Base-by-base conservation (phyloP, 2,113 vertebrate species). In the Desmodus rotundus region DNA sequence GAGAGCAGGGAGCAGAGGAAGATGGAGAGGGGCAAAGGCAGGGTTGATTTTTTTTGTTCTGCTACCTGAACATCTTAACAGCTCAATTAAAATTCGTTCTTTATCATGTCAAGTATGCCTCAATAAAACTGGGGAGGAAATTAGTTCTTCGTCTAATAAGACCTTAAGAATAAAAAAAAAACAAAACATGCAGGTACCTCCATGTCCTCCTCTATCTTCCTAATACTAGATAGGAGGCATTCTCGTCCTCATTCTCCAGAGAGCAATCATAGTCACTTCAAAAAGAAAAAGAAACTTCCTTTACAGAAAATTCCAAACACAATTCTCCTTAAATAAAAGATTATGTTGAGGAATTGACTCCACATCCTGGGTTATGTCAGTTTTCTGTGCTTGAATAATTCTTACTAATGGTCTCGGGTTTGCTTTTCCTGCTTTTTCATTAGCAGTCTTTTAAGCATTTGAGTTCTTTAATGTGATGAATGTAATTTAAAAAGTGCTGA, bases 331-430 rank as follows among this genome's bases (percentile, higher is more conserved):
- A 43, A 43, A 36, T 82, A 61, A 77, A 74, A 78, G n/a, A 54
- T 56, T n/a, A 9, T 56, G 13, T 43, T 24, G 11, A 92, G 89
- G 36, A 76, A 52, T 73, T 89, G 74, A n/a, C 65, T 89, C 33
- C 24, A 31, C 20, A 47, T 61, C 77, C 84, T 81, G 43, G 26
- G 33, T 36, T 24, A 22, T 54, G 38, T 72, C 70, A 61, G 61
- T 89, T 90, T 93, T 81, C 80, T 90, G 67, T 80, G 20, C 43
- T 92, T 89, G 43, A 95, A 56, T 70, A 93, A 52, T 70, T 96
- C 91, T 88, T 74, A 63, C 20, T 78, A 9, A 43, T 54, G 33
- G 58, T 65, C 47, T 73, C 22, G 47, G 58, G 4, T 50, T 87
- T 90, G 72, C 47, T 91, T 92, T 72, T 83, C 85, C 72, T 95